phyloP scores from a whole-genome alignment of 2,113 vertebrate species.

The Thunnus maccoyii region DNA sequence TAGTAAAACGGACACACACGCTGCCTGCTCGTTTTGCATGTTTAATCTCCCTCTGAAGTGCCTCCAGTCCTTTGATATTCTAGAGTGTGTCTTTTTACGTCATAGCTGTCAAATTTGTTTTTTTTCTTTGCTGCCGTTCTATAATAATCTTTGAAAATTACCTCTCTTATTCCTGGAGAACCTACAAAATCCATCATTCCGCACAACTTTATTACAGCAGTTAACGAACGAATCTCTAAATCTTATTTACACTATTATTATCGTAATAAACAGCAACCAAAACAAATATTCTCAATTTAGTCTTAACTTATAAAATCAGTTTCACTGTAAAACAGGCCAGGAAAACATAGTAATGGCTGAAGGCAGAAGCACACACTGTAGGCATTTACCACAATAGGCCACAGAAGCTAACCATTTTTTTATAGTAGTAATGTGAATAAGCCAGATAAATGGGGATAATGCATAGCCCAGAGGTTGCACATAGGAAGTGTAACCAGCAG shows the following conservation, averaged over 20 bases:
- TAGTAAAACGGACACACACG: neutral
- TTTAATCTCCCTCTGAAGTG: conserved; percentile 39
- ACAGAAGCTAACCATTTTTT: conserved; percentile 41
- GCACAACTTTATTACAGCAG: neutral
- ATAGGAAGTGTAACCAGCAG: conserved; percentile 63
- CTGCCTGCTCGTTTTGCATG: conserved; percentile 21
- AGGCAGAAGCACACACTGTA: conserved; percentile 15
- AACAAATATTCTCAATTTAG: neutral
- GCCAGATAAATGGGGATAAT: conserved; percentile 51
- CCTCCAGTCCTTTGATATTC: conserved; percentile 64
- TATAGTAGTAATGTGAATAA: conserved; percentile 54
- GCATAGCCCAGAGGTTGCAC: conserved; percentile 51
- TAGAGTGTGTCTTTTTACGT: conserved; percentile 58
- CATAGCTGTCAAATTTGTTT: conserved; percentile 49
- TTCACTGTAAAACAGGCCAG: conserved; percentile 13
- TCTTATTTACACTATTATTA: neutral
- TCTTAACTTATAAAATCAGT: conserved; percentile 18
- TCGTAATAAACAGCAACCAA: conserved; percentile 11
- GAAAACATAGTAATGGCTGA: neutral
- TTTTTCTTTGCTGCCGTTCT: conserved; percentile 48
- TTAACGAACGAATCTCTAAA: neutral
- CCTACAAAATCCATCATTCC: neutral
- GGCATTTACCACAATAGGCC: conserved; percentile 42
- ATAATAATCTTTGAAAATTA: conserved; percentile 50
- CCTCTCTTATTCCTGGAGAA: conserved; percentile 18